A percentile compares a stretch with the other conserved stretches of the same genome.
Conservation (phyloP, 2,888 invertebrate species). For the Mactromeris polynyma region DNA sequence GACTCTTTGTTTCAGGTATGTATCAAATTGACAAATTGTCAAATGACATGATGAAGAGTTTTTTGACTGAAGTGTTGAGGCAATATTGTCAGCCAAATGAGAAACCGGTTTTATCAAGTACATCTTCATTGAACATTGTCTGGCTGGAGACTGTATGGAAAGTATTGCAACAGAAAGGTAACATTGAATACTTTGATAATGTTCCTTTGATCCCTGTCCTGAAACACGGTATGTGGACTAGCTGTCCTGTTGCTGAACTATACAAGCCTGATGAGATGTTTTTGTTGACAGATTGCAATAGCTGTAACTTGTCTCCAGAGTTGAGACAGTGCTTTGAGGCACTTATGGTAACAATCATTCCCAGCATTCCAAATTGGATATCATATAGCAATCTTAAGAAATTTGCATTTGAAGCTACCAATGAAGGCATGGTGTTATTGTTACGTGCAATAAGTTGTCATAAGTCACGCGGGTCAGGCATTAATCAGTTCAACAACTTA, state of each 20-base stretch:
- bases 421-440: not conserved
- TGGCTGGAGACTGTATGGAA: conserved; percentile 33
- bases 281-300: not conserved
- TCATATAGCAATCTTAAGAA: not conserved
- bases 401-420: conserved; percentile 7
- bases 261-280: conserved; percentile 4
- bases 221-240: not conserved
- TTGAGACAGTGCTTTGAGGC: not conserved
- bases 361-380: conserved; percentile 17
- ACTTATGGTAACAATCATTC: not conserved
- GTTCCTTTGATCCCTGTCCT: conserved; percentile 24
- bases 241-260: conserved; percentile 14
- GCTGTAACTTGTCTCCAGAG: not conserved
- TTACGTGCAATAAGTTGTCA: not conserved
- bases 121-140: not conserved
- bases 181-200: conserved; percentile 20
- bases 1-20: not conserved
- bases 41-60: not conserved
- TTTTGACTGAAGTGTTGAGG: not conserved
- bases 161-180: not conserved
- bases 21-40: not conserved
- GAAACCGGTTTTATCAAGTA: not conserved
- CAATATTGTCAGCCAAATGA: not conserved
- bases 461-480: not conserved
- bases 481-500: not conserved